Evolutionary conservation across 2,797 vertebrate genomes (phyloP).

Genomic region (Anomalospiza imberbis): DNA sequence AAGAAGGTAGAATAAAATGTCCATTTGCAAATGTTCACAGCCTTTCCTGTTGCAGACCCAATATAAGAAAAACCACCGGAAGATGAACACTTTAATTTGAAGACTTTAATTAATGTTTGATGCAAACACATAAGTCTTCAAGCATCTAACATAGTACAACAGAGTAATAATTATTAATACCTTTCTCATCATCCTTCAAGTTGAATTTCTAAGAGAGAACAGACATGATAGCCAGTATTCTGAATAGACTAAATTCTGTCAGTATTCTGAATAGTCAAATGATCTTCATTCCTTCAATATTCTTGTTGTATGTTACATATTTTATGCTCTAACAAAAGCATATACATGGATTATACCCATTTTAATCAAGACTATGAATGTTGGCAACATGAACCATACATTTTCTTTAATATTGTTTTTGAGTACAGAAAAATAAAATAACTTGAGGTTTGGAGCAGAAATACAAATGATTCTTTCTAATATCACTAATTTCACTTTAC

Average conservation of each 20-base stretch:
- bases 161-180: neutral
- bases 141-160: neutral
- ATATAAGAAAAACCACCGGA: neutral
- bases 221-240: neutral
- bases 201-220: neutral
- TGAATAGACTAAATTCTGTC: neutral
- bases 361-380: neutral
- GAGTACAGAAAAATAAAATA: slow-evolving; percentile 17
- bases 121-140: neutral
- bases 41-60: neutral
- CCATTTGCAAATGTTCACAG: neutral
- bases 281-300: neutral
- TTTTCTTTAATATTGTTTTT: slow-evolving; percentile 14
- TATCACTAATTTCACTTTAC: slow-evolving; percentile 48
- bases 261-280: neutral
- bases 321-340: slow-evolving; percentile 10
- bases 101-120: slow-evolving; percentile 13
- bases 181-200: neutral
- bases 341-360: neutral
- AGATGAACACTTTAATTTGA: neutral
- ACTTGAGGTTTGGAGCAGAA: slow-evolving; percentile 42
- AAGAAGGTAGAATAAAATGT: neutral
- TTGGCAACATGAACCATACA: neutral
- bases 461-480: slow-evolving; percentile 39
- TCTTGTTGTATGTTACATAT: neutral